phyloP scores from a whole-genome alignment of 1,140 invertebrate genomes.

The Leptinotarsa lineolata region DNA sequence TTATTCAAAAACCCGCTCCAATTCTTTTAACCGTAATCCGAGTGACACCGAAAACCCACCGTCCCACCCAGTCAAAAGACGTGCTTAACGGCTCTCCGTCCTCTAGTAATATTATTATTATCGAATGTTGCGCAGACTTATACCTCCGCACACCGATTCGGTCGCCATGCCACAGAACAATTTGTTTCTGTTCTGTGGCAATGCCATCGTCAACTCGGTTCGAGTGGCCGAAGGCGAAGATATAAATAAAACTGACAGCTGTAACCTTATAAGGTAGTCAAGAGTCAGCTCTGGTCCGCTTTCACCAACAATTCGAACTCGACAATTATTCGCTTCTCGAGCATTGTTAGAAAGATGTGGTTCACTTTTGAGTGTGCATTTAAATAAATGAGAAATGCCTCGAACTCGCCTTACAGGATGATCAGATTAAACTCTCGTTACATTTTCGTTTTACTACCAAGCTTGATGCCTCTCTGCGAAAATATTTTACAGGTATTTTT shows the following conservation, averaged over 20 bases:
- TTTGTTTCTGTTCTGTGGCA: neutral
- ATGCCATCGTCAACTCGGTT: neutral
- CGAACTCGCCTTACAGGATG: neutral
- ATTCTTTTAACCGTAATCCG: too few species aligned
- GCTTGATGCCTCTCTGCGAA: too few species aligned
- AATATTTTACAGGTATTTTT: too few species aligned
- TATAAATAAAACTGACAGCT: conserved; percentile 41
- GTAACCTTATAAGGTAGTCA: conserved; percentile 38
- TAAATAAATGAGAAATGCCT: neutral
- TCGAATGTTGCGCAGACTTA: neutral
- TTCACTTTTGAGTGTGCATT: neutral
- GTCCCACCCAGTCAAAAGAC: too few species aligned
- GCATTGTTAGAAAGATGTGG: conserved; percentile 2
- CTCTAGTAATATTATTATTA: too few species aligned
- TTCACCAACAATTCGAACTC: conserved; percentile 28
- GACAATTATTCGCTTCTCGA: conserved; percentile 11
- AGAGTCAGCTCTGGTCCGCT: conserved; percentile 21
- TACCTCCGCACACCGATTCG: neutral
- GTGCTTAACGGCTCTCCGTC: too few species aligned
- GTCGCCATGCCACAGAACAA: neutral
- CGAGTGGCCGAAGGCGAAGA: conserved; percentile 9
- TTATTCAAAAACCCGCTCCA: too few species aligned
- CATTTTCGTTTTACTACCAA: too few species aligned
- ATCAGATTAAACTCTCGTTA: neutral
- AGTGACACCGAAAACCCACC: too few species aligned